Evolutionary conservation across 1,140 invertebrate genomes (phyloP), one percentile per base, ranked within the genome.

Genomic region (Temnothorax curvispinosus): DNA sequence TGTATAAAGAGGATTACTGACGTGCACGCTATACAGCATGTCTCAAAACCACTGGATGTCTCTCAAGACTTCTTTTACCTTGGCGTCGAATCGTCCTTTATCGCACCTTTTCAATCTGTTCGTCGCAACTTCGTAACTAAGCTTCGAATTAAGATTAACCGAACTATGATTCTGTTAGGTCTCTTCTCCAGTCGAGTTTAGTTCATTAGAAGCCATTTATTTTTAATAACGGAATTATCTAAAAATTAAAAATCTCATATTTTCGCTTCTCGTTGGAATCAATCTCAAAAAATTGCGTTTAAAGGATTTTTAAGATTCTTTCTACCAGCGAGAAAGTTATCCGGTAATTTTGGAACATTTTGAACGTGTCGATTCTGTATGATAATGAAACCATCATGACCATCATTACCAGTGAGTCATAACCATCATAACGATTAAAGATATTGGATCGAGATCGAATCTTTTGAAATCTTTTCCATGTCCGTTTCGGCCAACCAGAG

Each of bases 1-100:
- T 56, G 54, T 50, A 56, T 44, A 84, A 84, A 84, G 69, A 84
- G 54, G 67, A 84, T 74, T 84, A 84, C 54, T 18, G 80, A 84
- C 32, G 44, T 50, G 69, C 54, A 62, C 21, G 41, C 54, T 47
- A 60, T 47, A 67, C 54, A 58, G 41, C 41, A 13, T 72, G 52
- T 35, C 13, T 41, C 38, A 58, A 47, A 72, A 82, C 4, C 21
- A 9, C 21, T 18, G 11, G n/a, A 32, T 74, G 38, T 82, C 11
- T 32, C 38, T 56, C 35, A 52, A 72, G 15, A 75, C 7, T n/a
- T 7, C 18, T 35, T 11, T 27, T 75, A 54, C 35, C 50, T 54
- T 4, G 13, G 69, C 15, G 32, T 54, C 47, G 50, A 74, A 54
- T 72, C n/a, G 13, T 50, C 2, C 6, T 32, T 35, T 64, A 13